A percentile compares a stretch with the other conserved stretches of the same genome.
Conservation (phyloP, 2,113 vertebrate species). For the Oxyruncus cristatus region DNA sequence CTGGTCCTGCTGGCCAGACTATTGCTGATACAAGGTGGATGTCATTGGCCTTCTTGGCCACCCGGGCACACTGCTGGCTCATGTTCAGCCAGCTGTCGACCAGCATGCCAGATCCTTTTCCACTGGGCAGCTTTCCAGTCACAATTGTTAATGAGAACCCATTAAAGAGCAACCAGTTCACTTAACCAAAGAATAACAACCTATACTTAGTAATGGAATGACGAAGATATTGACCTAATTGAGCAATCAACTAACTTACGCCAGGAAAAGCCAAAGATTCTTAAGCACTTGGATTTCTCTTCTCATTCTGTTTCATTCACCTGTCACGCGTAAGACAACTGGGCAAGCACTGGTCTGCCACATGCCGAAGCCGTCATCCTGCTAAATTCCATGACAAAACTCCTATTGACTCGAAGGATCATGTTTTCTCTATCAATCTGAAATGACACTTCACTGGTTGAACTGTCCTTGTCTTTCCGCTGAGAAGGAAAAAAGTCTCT, state of each 20-base stretch:
- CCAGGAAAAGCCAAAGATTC: background rate
- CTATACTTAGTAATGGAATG: constrained; percentile 25
- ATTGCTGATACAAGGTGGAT: background rate
- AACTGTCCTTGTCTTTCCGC: background rate
- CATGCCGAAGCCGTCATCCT: background rate
- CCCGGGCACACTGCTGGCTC: background rate
- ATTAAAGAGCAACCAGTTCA: background rate
- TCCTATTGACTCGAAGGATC: background rate
- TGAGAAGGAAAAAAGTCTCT: background rate
- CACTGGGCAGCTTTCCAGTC: background rate
- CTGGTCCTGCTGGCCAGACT: background rate
- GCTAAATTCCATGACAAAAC: background rate
- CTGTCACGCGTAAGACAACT: fast-evolving
- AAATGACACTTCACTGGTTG: background rate
- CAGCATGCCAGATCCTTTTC: background rate
- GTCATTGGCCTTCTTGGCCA: background rate
- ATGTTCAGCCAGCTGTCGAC: background rate
- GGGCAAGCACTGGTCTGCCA: background rate
- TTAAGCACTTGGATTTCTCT: background rate
- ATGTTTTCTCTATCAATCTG: background rate
- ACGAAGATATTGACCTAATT: background rate
- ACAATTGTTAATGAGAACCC: background rate
- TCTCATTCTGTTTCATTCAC: background rate
- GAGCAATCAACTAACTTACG: background rate
- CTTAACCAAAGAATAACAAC: background rate